Conservation (phyloP, 2,888 invertebrate genomes). For the Suillia variegata region DNA sequence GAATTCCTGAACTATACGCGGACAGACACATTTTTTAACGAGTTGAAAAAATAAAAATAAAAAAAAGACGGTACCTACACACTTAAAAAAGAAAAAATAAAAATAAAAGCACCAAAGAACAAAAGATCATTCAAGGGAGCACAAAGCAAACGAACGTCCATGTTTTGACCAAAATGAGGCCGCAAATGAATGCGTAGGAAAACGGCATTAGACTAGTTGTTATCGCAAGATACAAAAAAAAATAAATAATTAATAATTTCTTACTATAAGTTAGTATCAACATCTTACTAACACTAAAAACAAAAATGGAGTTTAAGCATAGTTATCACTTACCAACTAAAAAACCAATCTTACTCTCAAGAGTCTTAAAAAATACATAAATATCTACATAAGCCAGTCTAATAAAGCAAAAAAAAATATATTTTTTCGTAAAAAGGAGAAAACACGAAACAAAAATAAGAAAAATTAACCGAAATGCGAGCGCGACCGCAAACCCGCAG, state of each 20-base stretch:
- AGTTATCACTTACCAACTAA: too few species aligned
- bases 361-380: too few species aligned
- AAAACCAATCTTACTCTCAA: too few species aligned
- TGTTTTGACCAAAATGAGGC: slow-evolving; percentile 48
- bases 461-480: slow-evolving; percentile 48
- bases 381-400: too few species aligned
- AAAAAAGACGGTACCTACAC: slow-evolving; percentile 32
- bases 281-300: too few species aligned
- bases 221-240: neutral
- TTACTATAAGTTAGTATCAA: too few species aligned
- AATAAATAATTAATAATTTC: slow-evolving; percentile 14
- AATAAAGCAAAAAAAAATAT: neutral
- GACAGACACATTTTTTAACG: slow-evolving; percentile 53
- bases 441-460: slow-evolving; percentile 2
- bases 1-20: slow-evolving; percentile 43
- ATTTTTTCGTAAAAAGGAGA: neutral
- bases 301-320: too few species aligned
- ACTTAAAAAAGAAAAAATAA: slow-evolving; percentile 40
- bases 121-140: slow-evolving; percentile 27
- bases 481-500: slow-evolving; percentile 49
- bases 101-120: slow-evolving; percentile 34
- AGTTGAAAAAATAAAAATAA: slow-evolving; percentile 41
- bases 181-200: slow-evolving; percentile 54
- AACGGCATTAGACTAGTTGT: slow-evolving; percentile 4
- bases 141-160: slow-evolving; percentile 22